These are phyloP conservation scores for Plectropomus leopardus DNA, from an alignment of 2,113 vertebrate genomes.

Conservation along the genomic window DNA sequence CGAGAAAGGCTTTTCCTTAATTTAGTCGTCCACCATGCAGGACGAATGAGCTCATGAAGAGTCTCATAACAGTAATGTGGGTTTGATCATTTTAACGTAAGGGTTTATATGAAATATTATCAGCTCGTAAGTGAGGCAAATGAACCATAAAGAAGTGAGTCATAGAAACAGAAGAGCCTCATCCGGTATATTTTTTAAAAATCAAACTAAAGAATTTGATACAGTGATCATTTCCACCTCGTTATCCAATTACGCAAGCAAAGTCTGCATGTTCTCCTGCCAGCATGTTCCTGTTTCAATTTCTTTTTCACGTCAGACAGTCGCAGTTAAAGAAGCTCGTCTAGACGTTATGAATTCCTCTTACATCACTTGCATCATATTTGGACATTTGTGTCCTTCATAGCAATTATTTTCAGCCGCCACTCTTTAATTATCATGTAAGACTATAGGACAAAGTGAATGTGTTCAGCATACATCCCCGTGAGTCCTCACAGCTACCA, in stretches of 20 bases:
- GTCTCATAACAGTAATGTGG: constrained; percentile 60
- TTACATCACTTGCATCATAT: constrained; percentile 60
- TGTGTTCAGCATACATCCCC: constrained; percentile 46
- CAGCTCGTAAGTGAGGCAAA: constrained; percentile 56
- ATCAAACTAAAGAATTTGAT: constrained; percentile 55
- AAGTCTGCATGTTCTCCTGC: constrained; percentile 72
- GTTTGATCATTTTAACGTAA: constrained; percentile 64
- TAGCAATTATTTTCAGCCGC: constrained; percentile 34
- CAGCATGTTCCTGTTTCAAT: constrained; percentile 52
- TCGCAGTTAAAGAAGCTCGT: constrained; percentile 64
- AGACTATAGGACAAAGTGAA: constrained; percentile 35
- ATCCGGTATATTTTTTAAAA: constrained; percentile 57
- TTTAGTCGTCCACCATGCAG: constrained; percentile 61
- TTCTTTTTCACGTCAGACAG: constrained; percentile 37
- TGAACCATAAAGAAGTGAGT: constrained; percentile 64
- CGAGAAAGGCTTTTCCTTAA: constrained; percentile 61
- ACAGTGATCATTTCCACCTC: constrained; percentile 77
- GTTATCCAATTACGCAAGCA: constrained; percentile 72
- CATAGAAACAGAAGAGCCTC: constrained; percentile 57
- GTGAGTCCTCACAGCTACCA: constrained; percentile 47
- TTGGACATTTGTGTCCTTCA: constrained; percentile 45
- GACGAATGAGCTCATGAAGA: constrained; percentile 68
- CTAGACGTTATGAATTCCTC: constrained; percentile 75
- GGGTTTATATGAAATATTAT: constrained; percentile 67
- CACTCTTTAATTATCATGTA: constrained; percentile 50